Conservation (phyloP, 1,140 invertebrate genomes). For the Sinonovacula constricta region DNA sequence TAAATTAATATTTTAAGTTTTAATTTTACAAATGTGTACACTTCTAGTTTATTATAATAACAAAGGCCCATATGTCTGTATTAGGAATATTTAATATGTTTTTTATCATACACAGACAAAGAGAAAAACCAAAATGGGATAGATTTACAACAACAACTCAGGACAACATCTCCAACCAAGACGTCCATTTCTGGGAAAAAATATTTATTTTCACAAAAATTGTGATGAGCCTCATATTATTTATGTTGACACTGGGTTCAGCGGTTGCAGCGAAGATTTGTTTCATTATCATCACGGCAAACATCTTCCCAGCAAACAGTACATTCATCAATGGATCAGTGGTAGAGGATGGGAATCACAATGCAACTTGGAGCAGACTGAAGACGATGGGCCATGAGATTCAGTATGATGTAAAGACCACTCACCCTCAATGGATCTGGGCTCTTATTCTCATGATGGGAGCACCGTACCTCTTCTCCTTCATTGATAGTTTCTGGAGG, state of each 20-base stretch:
- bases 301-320: conserved; percentile 39
- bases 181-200: conserved; percentile 35
- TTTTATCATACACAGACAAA: conserved; percentile 5
- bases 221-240: conserved; percentile 37
- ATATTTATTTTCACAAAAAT: conserved; percentile 50
- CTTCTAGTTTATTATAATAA: too few species aligned
- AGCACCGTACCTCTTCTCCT: conserved; percentile 53
- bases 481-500: conserved; percentile 26
- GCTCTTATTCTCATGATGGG: conserved; percentile 53
- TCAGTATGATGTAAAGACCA: not conserved
- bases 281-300: conserved; percentile 56
- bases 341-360: not conserved
- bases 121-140: conserved; percentile 30
- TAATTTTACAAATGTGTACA: too few species aligned
- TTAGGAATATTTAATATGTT: too few species aligned
- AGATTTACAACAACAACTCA: conserved; percentile 1
- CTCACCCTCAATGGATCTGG: conserved; percentile 60
- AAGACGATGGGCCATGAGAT: conserved; percentile 10
- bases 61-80: too few species aligned
- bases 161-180: conserved; percentile 29
- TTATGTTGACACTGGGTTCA: conserved; percentile 50
- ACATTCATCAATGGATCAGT: not conserved
- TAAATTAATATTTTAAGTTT: too few species aligned
- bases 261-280: conserved; percentile 50
- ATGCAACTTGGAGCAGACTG: too few species aligned